A percentile compares a stretch with the other conserved stretches of the same genome.
Evolutionary conservation across 2,888 invertebrate genomes (phyloP).

Genomic region (Drosophila koepferae): DNA sequence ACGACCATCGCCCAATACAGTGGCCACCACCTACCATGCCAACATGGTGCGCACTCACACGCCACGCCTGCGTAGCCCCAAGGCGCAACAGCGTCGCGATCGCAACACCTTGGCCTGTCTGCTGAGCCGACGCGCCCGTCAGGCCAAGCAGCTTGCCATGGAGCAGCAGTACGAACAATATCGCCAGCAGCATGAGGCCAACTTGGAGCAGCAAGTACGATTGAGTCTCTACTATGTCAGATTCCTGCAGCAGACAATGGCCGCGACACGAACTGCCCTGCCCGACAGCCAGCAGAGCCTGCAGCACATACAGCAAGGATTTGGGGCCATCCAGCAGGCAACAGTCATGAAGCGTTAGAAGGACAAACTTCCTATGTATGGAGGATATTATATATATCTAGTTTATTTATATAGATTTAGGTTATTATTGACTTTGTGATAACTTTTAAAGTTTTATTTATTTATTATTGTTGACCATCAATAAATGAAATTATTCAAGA

Average conservation of each 20-base stretch:
- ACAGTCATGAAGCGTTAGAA: conserved; percentile 23
- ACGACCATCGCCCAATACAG: conserved; percentile 5
- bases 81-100: conserved; percentile 71
- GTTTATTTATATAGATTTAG: neutral
- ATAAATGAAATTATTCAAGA: conserved; percentile 49
- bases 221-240: conserved; percentile 64
- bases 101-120: conserved; percentile 70
- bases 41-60: conserved; percentile 69
- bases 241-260: conserved; percentile 60
- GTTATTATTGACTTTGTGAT: conserved; percentile 43
- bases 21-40: conserved; percentile 48
- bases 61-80: conserved; percentile 52
- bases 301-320: conserved; percentile 8
- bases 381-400: neutral
- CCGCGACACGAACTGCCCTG: conserved; percentile 36
- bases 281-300: conserved; percentile 1
- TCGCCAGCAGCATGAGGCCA: conserved; percentile 49
- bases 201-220: conserved; percentile 61
- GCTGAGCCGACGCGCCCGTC: conserved; percentile 59
- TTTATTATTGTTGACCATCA: conserved; percentile 43
- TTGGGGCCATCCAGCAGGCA: conserved; percentile 11
- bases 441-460: conserved; percentile 42
- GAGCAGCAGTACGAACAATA: conserved; percentile 63
- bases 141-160: conserved; percentile 58
- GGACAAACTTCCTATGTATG: conserved; percentile 7